Base-by-base conservation (phyloP, 2,888 invertebrate genomes). In the Tenthredo mesomela region DNA sequence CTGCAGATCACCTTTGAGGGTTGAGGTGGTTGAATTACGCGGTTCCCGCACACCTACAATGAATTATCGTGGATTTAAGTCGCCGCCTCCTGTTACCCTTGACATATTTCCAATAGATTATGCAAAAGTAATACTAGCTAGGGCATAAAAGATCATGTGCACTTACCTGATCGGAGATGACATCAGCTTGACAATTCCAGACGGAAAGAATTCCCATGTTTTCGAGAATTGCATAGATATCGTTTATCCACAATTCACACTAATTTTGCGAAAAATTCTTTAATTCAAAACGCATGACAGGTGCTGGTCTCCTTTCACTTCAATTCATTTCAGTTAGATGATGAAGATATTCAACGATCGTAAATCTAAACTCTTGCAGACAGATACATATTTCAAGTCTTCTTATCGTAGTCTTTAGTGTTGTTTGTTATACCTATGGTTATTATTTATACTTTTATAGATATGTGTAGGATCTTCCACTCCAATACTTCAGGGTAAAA, bases 1-100 rank as follows among this genome's bases (percentile, higher is more conserved):
- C 18, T 25, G 25, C 25, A 58, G 33, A 58, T 61, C 58, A 80
- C 78, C 78, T 61, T 61, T 50, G 58, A 80, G 37, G 18, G 18
- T 61, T 37, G 58, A 9, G 78, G 7, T 29, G 47, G 50, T 67
- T 33, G 67, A 67, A 67, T 67, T 67, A 67, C 67, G 67, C 29
- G 67, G 67, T 67, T 33, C 21, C 12, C 33, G 70, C 70, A 70
- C 29, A 37, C 18, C 18, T 61, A 61, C 37, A 70, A 21, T 25
- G 12, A 25, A 61, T 61, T 61, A 61, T 61, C 12, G 10, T 25
- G 25, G 12, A 25, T 12, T 25, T 25, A 25, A 21, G n/a, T 54
- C 61, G 5, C 25, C 61, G 61, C 10, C 9, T 25, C 61, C 7
- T 18, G 18, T 67, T 67, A 33, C 18, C 67, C 67, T 33, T 10